Base-by-base conservation (phyloP, 2,113 vertebrate species). In the Gallinago media region DNA sequence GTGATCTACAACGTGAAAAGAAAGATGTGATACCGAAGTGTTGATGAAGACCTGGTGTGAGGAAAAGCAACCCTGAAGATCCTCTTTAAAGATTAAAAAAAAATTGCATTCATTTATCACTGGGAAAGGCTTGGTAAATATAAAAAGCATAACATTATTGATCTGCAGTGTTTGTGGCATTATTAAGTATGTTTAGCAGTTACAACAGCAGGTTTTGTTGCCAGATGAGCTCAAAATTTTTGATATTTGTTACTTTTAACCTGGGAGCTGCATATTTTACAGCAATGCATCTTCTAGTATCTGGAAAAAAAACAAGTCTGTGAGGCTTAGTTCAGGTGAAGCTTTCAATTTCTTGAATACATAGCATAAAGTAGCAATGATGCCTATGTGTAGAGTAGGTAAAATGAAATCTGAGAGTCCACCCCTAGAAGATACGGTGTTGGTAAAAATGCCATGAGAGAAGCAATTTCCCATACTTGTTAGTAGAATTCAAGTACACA, bases 131-230 rank as follows among this genome's bases (percentile, higher is more conserved):
- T 73, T 80, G 46, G 72, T 80, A 96, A 94, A 89, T 65, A 85
- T 13, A 90, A 88, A 82, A 93, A 66, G 27, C 81, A 47, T 70
- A 72, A 87, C 56, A 32, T 62, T 89, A 94, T 85, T 95, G 86
- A 87, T 94, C 67, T 89, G 70, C 34, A 47, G 38, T 82, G 66
- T 82, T 85, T 89, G 83, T 88, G 75, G 77, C 67, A 73, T 83
- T 94, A 75, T 78, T 95, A 94, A 89, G 54, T 73, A 84, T 70
- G 70, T 58, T 97, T 92, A 95, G 32, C 66, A 85, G 54, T 58
- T 94, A 31, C 15, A 96, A 77, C 27, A 68, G 47, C 21, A 91
- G 61, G 15, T 78, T 93, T 81, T 88, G 34, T 40, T 94, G 75
- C 81, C 56, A 77, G 49, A 65, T 65, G 54, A 77, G 52, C 47